Evolutionary conservation across 2,888 invertebrate genomes (phyloP).

Genomic region (Dynastes tityus): DNA sequence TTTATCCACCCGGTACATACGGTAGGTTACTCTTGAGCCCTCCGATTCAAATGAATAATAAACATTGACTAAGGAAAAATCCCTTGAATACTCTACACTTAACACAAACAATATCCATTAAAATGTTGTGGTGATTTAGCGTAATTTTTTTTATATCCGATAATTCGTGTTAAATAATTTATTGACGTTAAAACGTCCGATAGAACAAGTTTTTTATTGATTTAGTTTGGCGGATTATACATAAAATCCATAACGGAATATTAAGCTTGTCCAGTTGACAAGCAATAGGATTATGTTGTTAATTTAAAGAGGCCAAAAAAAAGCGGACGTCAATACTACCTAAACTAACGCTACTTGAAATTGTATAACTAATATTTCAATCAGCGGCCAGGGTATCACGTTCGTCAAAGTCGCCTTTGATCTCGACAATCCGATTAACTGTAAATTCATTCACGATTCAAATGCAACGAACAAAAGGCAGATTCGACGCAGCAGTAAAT

Average conservation of each 20-base stretch:
- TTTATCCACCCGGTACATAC: too few species aligned
- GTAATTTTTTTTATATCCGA: background rate
- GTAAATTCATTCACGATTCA: constrained; percentile 12
- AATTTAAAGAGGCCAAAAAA: background rate
- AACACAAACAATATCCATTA: too few species aligned
- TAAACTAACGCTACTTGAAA: background rate
- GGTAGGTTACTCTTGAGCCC: too few species aligned
- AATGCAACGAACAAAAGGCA: constrained; percentile 21
- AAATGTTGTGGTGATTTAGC: too few species aligned
- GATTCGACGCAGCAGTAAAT: constrained; percentile 14
- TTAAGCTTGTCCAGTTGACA: constrained; percentile 11
- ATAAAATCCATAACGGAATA: constrained; percentile 6
- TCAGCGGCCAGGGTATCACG: background rate
- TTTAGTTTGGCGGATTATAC: background rate
- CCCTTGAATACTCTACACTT: too few species aligned
- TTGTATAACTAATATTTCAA: constrained; percentile 18
- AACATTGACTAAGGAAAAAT: too few species aligned
- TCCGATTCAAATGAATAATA: too few species aligned
- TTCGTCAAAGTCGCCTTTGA: background rate
- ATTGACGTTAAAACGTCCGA: background rate
- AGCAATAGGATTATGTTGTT: constrained; percentile 2
- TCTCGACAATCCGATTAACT: background rate
- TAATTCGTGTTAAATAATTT: background rate
- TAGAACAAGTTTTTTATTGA: background rate
- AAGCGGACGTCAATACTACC: background rate